phyloP scores from a whole-genome alignment of 2,888 invertebrate genomes.

The Alcis repandata region DNA sequence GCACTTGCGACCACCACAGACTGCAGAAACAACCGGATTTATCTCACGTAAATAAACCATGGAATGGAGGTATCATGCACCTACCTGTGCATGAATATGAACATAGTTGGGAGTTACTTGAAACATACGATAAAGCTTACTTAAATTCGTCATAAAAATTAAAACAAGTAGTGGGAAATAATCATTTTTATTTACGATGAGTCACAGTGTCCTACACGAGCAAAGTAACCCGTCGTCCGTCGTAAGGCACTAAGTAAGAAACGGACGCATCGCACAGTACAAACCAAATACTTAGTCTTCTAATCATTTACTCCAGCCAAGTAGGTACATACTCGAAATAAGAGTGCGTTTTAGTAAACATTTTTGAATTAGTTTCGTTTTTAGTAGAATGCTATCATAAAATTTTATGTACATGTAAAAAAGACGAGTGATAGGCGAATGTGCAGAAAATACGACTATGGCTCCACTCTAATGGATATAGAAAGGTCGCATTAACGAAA shows the following conservation, averaged over 20 bases:
- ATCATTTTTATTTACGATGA: conserved; percentile 66
- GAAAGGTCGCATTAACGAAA: too few species aligned
- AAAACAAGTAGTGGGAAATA: conserved; percentile 52
- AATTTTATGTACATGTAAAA: too few species aligned
- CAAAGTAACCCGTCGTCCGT: conserved; percentile 79
- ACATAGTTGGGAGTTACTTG: background rate
- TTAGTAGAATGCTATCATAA: too few species aligned
- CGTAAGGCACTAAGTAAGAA: conserved; percentile 81
- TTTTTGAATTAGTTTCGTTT: too few species aligned
- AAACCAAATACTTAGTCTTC: conserved; percentile 38
- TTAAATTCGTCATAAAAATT: conserved; percentile 31
- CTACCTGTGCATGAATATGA: background rate
- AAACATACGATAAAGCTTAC: background rate
- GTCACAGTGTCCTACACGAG: conserved; percentile 74
- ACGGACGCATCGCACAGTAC: conserved; percentile 70
- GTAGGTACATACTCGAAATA: background rate
- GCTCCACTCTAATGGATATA: too few species aligned
- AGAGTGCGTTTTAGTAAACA: too few species aligned
- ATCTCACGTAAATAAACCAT: too few species aligned
- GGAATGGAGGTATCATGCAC: too few species aligned
- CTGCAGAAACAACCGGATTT: too few species aligned
- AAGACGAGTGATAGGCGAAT: too few species aligned
- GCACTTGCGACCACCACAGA: background rate
- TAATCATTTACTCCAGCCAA: background rate
- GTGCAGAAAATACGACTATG: too few species aligned